phyloP scores from a whole-genome alignment of 2,888 invertebrate genomes.

The Noctua janthina region DNA sequence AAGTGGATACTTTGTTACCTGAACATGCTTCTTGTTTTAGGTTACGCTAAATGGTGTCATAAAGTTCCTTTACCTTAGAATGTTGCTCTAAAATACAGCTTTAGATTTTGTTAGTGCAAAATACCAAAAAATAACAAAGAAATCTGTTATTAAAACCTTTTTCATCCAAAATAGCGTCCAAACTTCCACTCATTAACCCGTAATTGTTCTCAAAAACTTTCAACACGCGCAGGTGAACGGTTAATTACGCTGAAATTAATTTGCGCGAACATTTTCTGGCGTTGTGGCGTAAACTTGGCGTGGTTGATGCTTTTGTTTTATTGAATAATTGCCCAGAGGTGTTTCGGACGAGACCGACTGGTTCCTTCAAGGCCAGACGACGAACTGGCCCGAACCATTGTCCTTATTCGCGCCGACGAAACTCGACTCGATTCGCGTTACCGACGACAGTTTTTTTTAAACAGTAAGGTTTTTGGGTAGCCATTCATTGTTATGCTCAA shows the following conservation, averaged over 20 bases:
- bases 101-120: not conserved
- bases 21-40: conserved; percentile 47
- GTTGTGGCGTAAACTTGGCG: conserved; percentile 84
- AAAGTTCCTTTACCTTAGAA: conserved; percentile 2
- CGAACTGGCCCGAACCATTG: conserved; percentile 85
- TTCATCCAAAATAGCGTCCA: conserved; percentile 30
- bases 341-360: conserved; percentile 89
- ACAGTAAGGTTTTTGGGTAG: conserved; percentile 52
- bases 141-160: conserved; percentile 7
- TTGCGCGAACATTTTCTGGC: conserved; percentile 80
- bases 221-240: conserved; percentile 66
- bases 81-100: not conserved
- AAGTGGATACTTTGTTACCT: conserved; percentile 54
- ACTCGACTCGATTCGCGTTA: conserved; percentile 70
- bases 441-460: conserved; percentile 63
- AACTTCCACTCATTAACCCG: conserved; percentile 47
- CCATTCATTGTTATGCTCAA: conserved; percentile 64
- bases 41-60: conserved; percentile 22
- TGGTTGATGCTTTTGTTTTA: conserved; percentile 88
- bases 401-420: conserved; percentile 77
- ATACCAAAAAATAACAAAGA: not conserved
- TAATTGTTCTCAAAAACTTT: conserved; percentile 53
- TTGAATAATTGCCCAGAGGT: conserved; percentile 90
- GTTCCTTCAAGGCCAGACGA: conserved; percentile 89
- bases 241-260: conserved; percentile 81